phyloP scores from a whole-genome alignment of 1,140 invertebrate genomes.

The Magallana angulata region DNA sequence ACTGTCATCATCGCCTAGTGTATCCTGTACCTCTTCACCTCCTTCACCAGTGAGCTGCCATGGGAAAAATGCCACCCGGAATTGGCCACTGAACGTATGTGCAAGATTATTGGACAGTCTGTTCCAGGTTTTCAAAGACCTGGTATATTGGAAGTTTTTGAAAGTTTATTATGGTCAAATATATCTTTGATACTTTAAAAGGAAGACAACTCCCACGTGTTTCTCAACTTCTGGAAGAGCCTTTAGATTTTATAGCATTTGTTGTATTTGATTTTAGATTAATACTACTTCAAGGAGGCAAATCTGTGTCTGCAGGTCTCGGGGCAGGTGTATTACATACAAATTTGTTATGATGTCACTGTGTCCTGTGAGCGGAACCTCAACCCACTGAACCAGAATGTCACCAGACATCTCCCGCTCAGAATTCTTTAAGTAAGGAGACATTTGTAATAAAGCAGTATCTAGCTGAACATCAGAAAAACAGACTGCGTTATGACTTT shows the following conservation, averaged over 20 bases:
- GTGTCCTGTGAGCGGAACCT: constrained; percentile 80
- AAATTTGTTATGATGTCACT: constrained; percentile 82
- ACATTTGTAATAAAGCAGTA: not conserved
- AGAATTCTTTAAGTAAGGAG: constrained; percentile 92
- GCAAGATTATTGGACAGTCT: no score
- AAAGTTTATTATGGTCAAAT: no score
- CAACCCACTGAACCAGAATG: constrained; percentile 77
- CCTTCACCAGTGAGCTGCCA: constrained; percentile 85
- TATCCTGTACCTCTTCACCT: constrained; percentile 89
- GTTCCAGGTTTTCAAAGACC: no score
- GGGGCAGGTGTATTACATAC: constrained; percentile 84
- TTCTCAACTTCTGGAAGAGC: no score
- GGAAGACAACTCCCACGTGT: no score
- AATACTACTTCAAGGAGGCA: constrained; percentile 77
- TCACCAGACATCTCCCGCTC: constrained; percentile 85
- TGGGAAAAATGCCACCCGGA: constrained; percentile 86
- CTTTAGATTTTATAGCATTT: no score
- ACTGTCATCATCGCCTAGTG: constrained; percentile 93
- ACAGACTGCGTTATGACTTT: no score
- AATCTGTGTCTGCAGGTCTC: constrained; percentile 80
- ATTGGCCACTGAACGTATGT: constrained; percentile 74
- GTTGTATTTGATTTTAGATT: constrained; percentile 67
- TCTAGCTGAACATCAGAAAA: no score
- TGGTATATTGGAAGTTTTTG: no score
- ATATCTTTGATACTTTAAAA: no score